Evolutionary conservation across 1,140 invertebrate genomes (phyloP).

Genomic region (Drosophila tropicalis): DNA sequence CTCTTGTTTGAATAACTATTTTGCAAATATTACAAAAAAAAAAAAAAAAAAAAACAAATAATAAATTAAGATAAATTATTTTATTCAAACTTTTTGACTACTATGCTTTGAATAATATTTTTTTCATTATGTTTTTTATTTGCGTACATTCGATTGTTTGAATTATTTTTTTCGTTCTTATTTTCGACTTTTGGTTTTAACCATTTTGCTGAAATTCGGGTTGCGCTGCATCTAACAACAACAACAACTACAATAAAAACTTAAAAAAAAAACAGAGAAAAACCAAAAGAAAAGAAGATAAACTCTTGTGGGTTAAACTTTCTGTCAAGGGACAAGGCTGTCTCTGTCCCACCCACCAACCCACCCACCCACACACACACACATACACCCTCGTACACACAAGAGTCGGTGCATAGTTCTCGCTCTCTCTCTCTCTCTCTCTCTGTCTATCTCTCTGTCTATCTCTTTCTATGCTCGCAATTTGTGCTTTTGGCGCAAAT

Average conservation of each 20-base stretch:
- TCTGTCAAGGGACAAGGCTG: constrained; percentile 34
- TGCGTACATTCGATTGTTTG: constrained; percentile 34
- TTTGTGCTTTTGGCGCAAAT: constrained; percentile 59
- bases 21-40: constrained; percentile 75
- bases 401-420: constrained; percentile 40
- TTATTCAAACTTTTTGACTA: constrained; percentile 45
- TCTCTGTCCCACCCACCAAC: constrained; percentile 23
- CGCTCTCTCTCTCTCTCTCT: constrained; percentile 21
- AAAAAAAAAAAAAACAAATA: constrained; percentile 48
- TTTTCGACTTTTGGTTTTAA: constrained; percentile 34
- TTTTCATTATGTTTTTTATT: constrained; percentile 45
- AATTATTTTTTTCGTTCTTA: constrained; percentile 33
- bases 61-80: constrained; percentile 28
- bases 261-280: constrained; percentile 26
- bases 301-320: constrained; percentile 36
- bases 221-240: constrained; percentile 63
- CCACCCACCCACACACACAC: no score
- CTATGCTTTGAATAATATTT: constrained; percentile 57
- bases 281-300: constrained; percentile 36
- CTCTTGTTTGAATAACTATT: constrained; percentile 69
- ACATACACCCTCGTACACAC: neutral
- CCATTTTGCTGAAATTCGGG: constrained; percentile 64
- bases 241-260: constrained; percentile 17
- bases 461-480: constrained; percentile 36
- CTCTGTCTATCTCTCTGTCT: constrained; percentile 1